phyloP scores from a whole-genome alignment of 2,888 invertebrate species.

The Strigamia transsilvanica region DNA sequence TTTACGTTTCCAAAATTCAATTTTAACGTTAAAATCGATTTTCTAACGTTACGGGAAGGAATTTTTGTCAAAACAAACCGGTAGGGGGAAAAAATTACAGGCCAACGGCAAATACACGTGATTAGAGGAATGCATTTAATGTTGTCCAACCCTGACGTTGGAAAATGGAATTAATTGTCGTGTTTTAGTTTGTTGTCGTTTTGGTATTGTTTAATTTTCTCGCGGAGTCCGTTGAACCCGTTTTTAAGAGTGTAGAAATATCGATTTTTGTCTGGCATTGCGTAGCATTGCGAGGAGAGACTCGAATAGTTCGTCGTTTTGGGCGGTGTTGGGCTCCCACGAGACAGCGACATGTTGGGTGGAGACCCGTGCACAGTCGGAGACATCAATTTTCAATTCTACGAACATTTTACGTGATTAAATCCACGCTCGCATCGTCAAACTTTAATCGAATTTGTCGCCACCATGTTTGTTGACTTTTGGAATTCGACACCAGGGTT shows the following conservation, averaged over 20 bases:
- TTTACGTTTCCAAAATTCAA: too few relatives aligned
- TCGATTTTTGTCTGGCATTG: background rate
- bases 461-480: background rate
- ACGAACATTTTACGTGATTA: background rate
- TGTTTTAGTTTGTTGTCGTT: too few relatives aligned
- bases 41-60: background rate
- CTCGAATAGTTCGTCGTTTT: background rate
- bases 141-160: background rate
- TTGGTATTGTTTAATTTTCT: background rate
- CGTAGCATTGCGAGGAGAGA: background rate
- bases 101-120: constrained; percentile 5
- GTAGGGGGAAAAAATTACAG: background rate
- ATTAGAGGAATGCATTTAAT: constrained; percentile 29
- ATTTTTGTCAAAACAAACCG: background rate
- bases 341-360: constrained; percentile 3
- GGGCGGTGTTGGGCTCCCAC: constrained; percentile 13
- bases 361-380: background rate
- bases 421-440: background rate
- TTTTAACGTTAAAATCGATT: background rate
- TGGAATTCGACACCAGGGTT: too few relatives aligned
- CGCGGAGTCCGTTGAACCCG: background rate
- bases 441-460: background rate
- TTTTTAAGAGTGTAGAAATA: background rate
- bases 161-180: too few relatives aligned
- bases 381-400: constrained; percentile 9